Conservation (phyloP, 1,140 invertebrate species). For the Prorops nasuta region DNA sequence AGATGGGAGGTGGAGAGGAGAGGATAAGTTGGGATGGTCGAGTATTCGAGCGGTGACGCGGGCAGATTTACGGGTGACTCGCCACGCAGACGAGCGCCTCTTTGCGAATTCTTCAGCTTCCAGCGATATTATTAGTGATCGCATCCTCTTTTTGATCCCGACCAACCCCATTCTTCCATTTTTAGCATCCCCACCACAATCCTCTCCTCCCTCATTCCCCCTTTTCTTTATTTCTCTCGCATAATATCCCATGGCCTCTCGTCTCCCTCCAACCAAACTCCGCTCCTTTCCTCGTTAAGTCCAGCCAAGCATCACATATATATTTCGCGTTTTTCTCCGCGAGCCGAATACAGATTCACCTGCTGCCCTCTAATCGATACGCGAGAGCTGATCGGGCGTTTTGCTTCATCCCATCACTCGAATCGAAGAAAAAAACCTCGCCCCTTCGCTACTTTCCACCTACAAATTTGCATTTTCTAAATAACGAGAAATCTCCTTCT, state of each 20-base stretch:
- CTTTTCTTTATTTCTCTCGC: slow-evolving; percentile 24
- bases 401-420: too few species aligned
- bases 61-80: slow-evolving; percentile 54
- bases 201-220: slow-evolving; percentile 5
- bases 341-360: neutral
- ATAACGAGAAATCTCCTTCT: too few species aligned
- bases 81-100: slow-evolving; percentile 47
- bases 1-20: slow-evolving; percentile 3
- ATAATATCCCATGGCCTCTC: slow-evolving; percentile 43
- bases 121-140: slow-evolving; percentile 56
- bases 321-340: neutral
- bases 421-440: too few species aligned
- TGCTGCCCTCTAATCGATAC: neutral
- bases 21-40: slow-evolving; percentile 23
- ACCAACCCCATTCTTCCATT: too few species aligned
- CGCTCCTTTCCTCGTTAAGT: slow-evolving; percentile 23
- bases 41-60: slow-evolving; percentile 45
- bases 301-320: slow-evolving; percentile 1
- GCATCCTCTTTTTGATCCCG: slow-evolving; percentile 52
- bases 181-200: slow-evolving; percentile 5
- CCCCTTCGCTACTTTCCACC: too few species aligned
- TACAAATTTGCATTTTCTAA: too few species aligned
- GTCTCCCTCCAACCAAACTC: slow-evolving; percentile 22
- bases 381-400: too few species aligned
- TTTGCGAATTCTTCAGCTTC: slow-evolving; percentile 51